These are phyloP conservation scores for Ellobius talpinus DNA, from an alignment of 2,113 vertebrate species.

Conservation along the genomic window DNA sequence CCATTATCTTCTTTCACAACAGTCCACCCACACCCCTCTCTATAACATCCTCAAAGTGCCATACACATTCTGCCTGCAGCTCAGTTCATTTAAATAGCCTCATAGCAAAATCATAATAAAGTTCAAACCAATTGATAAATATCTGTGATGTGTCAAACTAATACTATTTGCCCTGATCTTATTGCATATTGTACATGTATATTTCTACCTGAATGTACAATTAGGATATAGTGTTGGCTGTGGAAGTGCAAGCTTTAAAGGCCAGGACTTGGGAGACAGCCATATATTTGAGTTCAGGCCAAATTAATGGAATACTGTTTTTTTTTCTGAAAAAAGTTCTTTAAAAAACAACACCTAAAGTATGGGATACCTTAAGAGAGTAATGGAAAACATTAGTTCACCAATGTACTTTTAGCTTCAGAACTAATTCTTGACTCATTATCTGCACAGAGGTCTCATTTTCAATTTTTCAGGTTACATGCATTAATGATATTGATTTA, in stretches of 20 bases:
- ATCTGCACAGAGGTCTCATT: neutral
- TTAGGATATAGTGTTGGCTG: neutral
- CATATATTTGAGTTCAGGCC: neutral
- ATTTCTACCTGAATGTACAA: neutral
- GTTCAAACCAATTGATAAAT: neutral
- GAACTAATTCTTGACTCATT: constrained; percentile 3
- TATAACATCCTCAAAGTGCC: neutral
- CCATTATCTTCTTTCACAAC: neutral
- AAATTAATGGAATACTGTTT: neutral
- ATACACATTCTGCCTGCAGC: neutral
- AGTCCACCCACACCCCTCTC: neutral
- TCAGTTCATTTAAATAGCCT: neutral
- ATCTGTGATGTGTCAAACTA: neutral
- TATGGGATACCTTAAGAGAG: neutral
- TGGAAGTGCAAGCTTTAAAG: neutral
- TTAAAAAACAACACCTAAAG: neutral
- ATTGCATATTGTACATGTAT: neutral
- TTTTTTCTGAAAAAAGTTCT: neutral
- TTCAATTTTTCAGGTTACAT: constrained; percentile 44
- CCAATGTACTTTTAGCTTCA: neutral
- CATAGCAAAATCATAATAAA: neutral
- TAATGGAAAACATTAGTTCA: neutral
- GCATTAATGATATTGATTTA: neutral
- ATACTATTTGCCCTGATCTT: neutral
- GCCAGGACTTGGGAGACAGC: neutral